Percentiles rank a stretch among this genome's conserved stretches.
Evolutionary conservation across 2,888 invertebrate species (phyloP).

Genomic region (Cybosia mesomella): DNA sequence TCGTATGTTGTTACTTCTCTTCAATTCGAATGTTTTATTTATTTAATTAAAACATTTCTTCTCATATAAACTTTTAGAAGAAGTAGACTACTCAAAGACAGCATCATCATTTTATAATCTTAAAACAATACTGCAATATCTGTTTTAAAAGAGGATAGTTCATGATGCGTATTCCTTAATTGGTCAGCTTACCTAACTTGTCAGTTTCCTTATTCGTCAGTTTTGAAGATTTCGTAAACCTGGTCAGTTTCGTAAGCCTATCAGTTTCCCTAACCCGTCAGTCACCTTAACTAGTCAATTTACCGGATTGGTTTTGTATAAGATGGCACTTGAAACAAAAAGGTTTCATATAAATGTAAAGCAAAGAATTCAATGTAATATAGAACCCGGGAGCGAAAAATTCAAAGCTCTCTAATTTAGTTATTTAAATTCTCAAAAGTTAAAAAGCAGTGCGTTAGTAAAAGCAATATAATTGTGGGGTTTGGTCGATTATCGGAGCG

Average conservation of each 20-base stretch:
- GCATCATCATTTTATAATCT: background rate
- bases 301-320: background rate
- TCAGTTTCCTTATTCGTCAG: background rate
- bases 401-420: constrained; percentile 41
- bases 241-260: background rate
- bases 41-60: constrained; percentile 14
- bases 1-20: constrained; percentile 26
- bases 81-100: background rate
- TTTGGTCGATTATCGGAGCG: constrained; percentile 52
- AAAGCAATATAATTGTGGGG: constrained; percentile 48
- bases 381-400: constrained; percentile 36
- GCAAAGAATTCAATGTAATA: constrained; percentile 25
- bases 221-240: background rate
- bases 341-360: constrained; percentile 30
- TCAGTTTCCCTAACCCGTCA: background rate
- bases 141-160: constrained; percentile 6
- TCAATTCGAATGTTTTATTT: constrained; percentile 24
- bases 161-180: background rate
- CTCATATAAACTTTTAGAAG: background rate
- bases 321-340: constrained; percentile 20
- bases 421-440: constrained; percentile 52
- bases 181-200: background rate
- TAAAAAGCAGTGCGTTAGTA: constrained; percentile 47
- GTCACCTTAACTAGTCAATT: background rate
- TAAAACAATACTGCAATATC: constrained; percentile 6